Base-by-base conservation (phyloP, 2,797 vertebrate species). In the Basileuterus tristriatus region DNA sequence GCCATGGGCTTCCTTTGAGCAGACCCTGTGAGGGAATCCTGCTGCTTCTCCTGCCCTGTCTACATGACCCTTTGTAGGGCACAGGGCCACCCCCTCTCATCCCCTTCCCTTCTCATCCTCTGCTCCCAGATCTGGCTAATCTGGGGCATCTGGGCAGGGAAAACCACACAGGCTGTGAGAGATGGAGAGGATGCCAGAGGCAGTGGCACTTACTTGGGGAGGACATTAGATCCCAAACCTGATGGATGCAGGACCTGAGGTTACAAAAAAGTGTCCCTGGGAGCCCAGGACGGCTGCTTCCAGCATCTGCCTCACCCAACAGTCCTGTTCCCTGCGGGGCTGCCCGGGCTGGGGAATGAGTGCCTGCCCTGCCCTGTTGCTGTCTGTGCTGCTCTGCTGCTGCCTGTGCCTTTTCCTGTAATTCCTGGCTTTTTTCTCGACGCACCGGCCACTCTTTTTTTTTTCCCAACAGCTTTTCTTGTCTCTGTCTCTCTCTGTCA, bases 381-480 rank as follows among this genome's bases (percentile, higher is more conserved):
- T 90, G 44, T 90, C 78, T 79, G 86, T 23, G 21, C 79, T 1
- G 19, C 49, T 86, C 59, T 68, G 83, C 92, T 92, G 32, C 36
- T 30, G 68, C 89, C 47, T 63, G 56, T 83, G 88, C 92, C 60
- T 82, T 83, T 80, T 49, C 47, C 49, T 63, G 78, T 71, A 62
- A 63, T 32, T 93, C 93, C 62, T 77, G 65, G 41, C 94, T 91
- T 89, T 94, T 96, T 94, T 92, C 77, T 91, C 5, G 43, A 68
- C 4, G 39, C 44, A 47, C 72, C 3, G 12, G 89, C 78, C 56
- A 90, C 87, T 96, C 47, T 58, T 58, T 77, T 70, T 70, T 63
- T 81, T 64, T 65, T 44, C 95, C 98, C 96, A 98, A 97, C 94
- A 98, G 71, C 97, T 90, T 97, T 96, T 98, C 94, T 98, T 98